These are phyloP conservation scores for Eunapius fragilis DNA, from an alignment of 37 sponge, comb jelly and placozoan species.

Conservation along the genomic window DNA sequence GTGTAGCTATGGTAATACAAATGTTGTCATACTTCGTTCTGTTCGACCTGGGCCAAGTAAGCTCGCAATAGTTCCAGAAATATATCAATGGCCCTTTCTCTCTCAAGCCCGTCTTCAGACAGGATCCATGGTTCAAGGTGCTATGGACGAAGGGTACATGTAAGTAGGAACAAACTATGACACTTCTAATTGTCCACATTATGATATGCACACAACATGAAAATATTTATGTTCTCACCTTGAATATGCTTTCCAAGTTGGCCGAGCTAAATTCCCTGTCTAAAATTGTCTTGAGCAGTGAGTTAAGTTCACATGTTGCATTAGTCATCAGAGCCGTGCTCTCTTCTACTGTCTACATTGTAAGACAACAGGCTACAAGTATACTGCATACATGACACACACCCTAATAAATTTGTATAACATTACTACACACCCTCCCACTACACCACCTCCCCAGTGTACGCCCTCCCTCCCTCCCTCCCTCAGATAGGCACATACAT, in stretches of 20 bases:
- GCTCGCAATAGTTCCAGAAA: slow-evolving; percentile 26
- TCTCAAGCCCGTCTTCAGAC: slow-evolving; percentile 64
- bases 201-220: background rate
- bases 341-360: slow-evolving; percentile 20
- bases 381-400: background rate
- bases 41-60: slow-evolving; percentile 42
- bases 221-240: slow-evolving; percentile 9
- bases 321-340: slow-evolving; percentile 8
- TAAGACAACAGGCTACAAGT: too few species aligned
- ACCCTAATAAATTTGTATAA: background rate
- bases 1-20: too few species aligned
- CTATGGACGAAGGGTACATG: slow-evolving; percentile 25
- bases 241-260: slow-evolving; percentile 67
- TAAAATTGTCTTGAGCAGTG: slow-evolving; percentile 55
- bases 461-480: background rate
- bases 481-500: background rate
- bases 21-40: slow-evolving; percentile 36
- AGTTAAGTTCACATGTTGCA: slow-evolving; percentile 24
- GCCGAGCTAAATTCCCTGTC: slow-evolving; percentile 54
- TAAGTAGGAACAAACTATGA: too few species aligned
- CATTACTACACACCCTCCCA: too few species aligned
- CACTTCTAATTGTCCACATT: background rate
- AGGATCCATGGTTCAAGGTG: slow-evolving; percentile 83
- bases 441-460: background rate
- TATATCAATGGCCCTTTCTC: slow-evolving; percentile 43